These are phyloP conservation scores for Siphlonurus alternatus DNA, from an alignment of 2,888 invertebrate genomes.

Conservation along the genomic window DNA sequence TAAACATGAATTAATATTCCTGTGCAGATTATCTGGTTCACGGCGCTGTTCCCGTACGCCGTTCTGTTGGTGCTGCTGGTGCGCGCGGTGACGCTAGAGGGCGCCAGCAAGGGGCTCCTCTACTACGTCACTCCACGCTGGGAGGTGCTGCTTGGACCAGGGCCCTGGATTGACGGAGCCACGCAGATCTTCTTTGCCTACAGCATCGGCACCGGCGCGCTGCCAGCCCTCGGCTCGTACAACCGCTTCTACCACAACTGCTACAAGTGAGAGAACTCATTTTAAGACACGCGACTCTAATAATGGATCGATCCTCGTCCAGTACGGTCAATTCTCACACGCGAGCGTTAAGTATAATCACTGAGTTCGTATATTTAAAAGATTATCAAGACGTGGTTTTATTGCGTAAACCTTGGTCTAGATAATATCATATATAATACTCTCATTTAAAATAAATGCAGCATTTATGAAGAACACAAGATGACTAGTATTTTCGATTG, in stretches of 20 bases:
- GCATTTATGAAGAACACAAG: no score
- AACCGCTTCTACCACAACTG: conserved; percentile 62
- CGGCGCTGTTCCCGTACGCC: conserved; percentile 54
- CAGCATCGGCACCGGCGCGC: conserved; percentile 57
- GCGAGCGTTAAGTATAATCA: no score
- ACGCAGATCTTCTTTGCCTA: conserved; percentile 65
- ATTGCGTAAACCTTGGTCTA: no score
- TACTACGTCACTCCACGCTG: conserved; percentile 49
- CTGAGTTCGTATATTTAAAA: no score
- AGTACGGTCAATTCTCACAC: no score
- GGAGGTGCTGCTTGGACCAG: conserved; percentile 32
- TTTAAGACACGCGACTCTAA: no score
- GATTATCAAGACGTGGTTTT: no score
- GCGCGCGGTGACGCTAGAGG: conserved; percentile 47
- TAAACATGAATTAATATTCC: no score
- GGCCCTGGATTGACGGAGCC: conserved; percentile 57
- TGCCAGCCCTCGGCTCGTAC: conserved; percentile 56
- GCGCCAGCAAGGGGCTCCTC: conserved; percentile 42
- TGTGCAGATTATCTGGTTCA: conserved; percentile 59
- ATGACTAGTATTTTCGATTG: no score
- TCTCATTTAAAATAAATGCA: no score
- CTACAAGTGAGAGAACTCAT: conserved; percentile 35
- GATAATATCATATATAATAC: no score
- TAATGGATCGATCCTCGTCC: no score
- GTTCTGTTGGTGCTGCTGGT: conserved; percentile 47